These are phyloP conservation scores for Ataeniobius toweri DNA, from an alignment of 2,797 vertebrate genomes.

Conservation along the genomic window DNA sequence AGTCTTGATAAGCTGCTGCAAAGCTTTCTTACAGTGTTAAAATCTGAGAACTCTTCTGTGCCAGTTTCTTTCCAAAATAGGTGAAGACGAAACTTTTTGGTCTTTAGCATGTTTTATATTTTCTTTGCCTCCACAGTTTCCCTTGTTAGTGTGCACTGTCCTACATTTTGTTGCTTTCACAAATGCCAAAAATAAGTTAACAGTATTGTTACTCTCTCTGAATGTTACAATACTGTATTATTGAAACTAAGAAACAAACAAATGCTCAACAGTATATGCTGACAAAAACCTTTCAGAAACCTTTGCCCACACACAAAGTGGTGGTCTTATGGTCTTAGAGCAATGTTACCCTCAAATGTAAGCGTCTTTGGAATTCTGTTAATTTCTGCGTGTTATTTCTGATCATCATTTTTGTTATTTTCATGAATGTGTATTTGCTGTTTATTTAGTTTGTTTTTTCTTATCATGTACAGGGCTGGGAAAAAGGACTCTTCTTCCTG, in stretches of 20 bases:
- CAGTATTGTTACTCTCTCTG: neutral
- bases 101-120: neutral
- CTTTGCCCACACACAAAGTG: too few species aligned
- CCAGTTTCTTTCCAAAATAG: constrained; percentile 4
- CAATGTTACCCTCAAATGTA: too few species aligned
- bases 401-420: too few species aligned
- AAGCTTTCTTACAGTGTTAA: neutral
- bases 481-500: too few species aligned
- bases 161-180: too few species aligned
- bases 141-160: neutral
- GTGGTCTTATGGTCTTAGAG: too few species aligned
- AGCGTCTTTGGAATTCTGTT: too few species aligned
- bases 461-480: too few species aligned
- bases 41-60: neutral
- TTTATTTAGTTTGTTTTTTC: too few species aligned
- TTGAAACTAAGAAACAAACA: neutral
- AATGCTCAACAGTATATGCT: neutral
- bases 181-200: neutral
- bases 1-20: neutral
- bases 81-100: neutral
- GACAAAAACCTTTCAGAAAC: too few species aligned
- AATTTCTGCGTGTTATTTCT: too few species aligned
- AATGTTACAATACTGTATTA: neutral
- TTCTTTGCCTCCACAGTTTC: neutral
- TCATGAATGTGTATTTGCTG: too few species aligned